These are phyloP conservation scores for Gisinianus flammeolus DNA, from an alignment of 2,888 invertebrate genomes.

Conservation along the genomic window DNA sequence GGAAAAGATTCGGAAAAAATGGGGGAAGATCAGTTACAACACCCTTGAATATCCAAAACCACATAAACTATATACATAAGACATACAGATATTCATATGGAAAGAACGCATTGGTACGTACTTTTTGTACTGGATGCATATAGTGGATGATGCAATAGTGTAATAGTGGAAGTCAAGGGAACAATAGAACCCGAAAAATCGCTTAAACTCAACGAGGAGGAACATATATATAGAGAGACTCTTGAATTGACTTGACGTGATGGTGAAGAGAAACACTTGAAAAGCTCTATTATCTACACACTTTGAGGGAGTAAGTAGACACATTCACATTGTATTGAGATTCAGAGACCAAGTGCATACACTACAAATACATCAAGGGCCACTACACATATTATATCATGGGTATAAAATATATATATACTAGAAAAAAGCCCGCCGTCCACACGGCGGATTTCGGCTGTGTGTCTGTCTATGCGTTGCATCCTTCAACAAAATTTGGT, in stretches of 20 bases:
- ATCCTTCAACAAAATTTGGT: no score
- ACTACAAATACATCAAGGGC: no score
- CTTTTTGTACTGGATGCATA: no score
- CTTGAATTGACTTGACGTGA: not conserved
- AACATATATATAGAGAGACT: slow-evolving; percentile 24
- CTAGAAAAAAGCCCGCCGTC: no score
- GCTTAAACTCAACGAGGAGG: slow-evolving; percentile 36
- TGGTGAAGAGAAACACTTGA: not conserved
- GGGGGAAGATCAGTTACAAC: not conserved
- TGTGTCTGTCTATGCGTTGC: not conserved
- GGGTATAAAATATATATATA: no score
- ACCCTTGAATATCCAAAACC: not conserved
- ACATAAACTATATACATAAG: not conserved
- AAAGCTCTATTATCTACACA: not conserved
- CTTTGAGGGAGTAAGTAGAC: not conserved
- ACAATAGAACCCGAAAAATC: slow-evolving; percentile 35
- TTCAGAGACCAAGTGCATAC: not conserved
- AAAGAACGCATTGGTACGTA: not conserved
- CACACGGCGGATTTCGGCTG: not conserved
- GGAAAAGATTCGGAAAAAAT: not conserved
- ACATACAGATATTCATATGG: not conserved
- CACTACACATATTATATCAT: no score
- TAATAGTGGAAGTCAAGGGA: slow-evolving; percentile 32
- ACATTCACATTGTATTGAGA: not conserved
- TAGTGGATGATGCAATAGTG: slow-evolving; percentile 11